Conservation (phyloP, 1,140 invertebrate species). For the Oncopodura yosiiana region DNA sequence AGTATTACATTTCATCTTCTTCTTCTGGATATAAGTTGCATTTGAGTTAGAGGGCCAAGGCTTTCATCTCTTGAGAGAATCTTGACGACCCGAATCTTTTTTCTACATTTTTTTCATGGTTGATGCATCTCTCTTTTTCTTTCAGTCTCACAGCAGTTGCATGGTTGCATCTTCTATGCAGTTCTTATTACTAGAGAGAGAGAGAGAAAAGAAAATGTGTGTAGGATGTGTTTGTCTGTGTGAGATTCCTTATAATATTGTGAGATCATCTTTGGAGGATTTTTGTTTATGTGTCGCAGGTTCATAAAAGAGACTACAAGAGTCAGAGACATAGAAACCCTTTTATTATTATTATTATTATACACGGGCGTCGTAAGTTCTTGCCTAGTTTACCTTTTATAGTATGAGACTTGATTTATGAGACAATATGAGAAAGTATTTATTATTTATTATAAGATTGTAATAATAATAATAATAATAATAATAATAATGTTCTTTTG, state of each 20-base stretch:
- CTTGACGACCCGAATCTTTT: conserved; percentile 12
- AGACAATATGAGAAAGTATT: not conserved
- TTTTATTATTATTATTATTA: too few species aligned
- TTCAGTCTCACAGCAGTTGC: not conserved
- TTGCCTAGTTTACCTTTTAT: conserved; percentile 2
- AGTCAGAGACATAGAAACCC: too few species aligned
- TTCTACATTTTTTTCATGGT: not conserved
- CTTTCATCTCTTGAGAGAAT: too few species aligned
- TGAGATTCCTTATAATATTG: too few species aligned
- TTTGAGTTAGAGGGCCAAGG: conserved; percentile 2
- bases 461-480: too few species aligned
- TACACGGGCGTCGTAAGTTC: too few species aligned
- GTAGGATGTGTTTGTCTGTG: too few species aligned
- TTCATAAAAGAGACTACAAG: too few species aligned
- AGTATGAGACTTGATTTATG: not conserved
- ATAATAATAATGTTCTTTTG: too few species aligned
- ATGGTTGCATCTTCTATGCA: not conserved
- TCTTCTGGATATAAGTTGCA: conserved; percentile 3
- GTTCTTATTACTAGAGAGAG: not conserved
- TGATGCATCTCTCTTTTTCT: not conserved
- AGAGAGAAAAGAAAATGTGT: not conserved
- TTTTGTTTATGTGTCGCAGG: too few species aligned
- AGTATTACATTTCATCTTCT: not conserved
- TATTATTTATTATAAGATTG: not conserved
- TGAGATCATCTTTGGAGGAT: too few species aligned